Base-by-base conservation (phyloP, 2,888 invertebrate species). In the Teleogryllus oceanicus region DNA sequence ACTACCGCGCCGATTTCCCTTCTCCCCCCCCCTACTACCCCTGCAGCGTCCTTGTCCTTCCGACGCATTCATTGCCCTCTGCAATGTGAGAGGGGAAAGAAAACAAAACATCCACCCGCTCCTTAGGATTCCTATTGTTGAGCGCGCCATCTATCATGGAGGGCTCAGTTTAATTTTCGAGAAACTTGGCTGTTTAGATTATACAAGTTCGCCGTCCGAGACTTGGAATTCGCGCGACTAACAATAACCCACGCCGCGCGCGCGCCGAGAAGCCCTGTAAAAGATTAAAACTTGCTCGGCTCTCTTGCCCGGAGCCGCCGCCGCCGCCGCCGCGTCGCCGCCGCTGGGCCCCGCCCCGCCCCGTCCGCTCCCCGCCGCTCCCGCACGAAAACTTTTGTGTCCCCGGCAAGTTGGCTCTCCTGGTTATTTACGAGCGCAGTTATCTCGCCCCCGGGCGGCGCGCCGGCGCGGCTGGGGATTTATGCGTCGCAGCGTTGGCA, bases 121-220 rank as follows among this genome's bases (percentile, higher is more conserved):
- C n/a, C 62, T 13, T 18, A n/a, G n/a, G 13, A 62, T 62, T 62
- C n/a, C 62, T n/a, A 62, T 62, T 62, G 62, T n/a, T 18, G 62
- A 12, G 62, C 62, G 62, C 62, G 62, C 13, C 62, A 62, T 62
- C 62, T 62, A 62, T 62, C 62, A 62, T n/a, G 62, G 16, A 62
- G n/a, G 62, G 62, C 62, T 62, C 62, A n/a, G 62, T 62, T 62
- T 62, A 62, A 62, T 62, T 62, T 62, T 62, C 62, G 62, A 62
- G 62, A n/a, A 62, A 62, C 62, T 62, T n/a, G 62, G 16, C 16
- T 62, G 62, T 62, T 62, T 62, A 62, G 62, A 62, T 62, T 62
- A 62, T 62, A n/a, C 62, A 62, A 62, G 62, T 62, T 62, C n/a
- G 62, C 62, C 62, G 62, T 62, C 62, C 62, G 62, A 62, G 62